A percentile compares a stretch with the other conserved stretches of the same genome.
These are phyloP conservation scores for Psococerastis gibbosa DNA, from an alignment of 2,888 invertebrate species.

Conservation along the genomic window DNA sequence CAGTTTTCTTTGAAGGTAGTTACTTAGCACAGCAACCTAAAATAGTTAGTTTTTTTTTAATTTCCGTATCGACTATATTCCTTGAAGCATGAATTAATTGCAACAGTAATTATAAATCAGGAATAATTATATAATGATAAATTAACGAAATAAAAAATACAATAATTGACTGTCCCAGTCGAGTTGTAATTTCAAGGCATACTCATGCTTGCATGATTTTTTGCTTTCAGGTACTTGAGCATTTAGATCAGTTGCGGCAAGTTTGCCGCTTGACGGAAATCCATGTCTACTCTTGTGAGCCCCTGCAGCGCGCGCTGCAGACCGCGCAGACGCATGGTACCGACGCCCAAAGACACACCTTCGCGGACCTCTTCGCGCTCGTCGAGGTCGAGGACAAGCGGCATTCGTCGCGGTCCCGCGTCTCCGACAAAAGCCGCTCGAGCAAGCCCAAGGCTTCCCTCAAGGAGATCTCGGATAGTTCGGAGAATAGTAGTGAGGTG, in stretches of 20 bases:
- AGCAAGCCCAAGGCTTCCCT: constrained; percentile 16
- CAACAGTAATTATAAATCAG: no score
- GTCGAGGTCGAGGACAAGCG: constrained; percentile 64
- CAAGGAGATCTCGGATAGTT: constrained; percentile 37
- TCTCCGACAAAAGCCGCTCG: constrained; percentile 20
- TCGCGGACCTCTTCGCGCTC: constrained; percentile 72
- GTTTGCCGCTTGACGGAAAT: constrained; percentile 33
- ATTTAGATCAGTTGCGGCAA: constrained; percentile 75
- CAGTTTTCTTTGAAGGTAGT: no score
- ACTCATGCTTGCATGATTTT: no score
- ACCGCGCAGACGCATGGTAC: constrained; percentile 73
- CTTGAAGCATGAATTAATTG: no score
- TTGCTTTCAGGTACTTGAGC: constrained; percentile 64
- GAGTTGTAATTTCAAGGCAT: no score
- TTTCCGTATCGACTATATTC: no score
- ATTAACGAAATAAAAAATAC: no score
- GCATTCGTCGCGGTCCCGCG: constrained; percentile 18
- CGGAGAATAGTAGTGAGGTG: constrained; percentile 66
- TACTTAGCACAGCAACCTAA: no score
- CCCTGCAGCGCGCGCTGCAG: constrained; percentile 79
- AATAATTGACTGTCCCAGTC: no score
- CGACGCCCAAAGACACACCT: constrained; percentile 78
- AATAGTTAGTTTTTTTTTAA: no score
- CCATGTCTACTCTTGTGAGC: constrained; percentile 68
- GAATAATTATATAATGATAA: no score